Base-by-base conservation (phyloP, 2,888 invertebrate species). In the Andrena hattorfiana region DNA sequence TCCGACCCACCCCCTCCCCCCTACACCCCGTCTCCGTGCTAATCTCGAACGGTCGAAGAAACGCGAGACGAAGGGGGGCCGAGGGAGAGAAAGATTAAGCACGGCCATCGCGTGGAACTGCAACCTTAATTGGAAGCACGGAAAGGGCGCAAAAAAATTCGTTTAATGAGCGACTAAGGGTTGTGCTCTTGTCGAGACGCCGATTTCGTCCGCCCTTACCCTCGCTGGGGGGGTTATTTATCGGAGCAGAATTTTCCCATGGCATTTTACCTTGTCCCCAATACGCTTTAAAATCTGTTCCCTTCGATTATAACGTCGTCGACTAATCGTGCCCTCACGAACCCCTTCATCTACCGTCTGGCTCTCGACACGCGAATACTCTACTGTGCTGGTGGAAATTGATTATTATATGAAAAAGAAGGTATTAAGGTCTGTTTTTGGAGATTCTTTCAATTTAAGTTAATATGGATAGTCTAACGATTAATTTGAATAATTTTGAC, bases 81-180 rank as follows among this genome's bases (percentile, higher is more conserved):
- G 42, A 56, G 56, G 23, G 56, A 23, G 56, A 56, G 23, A 23
- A 59, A 81, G 81, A 84, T 80, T 80, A 84, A 80, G 67, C 77
- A 48, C 60, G 59, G 56, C 66, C 74, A 77, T 70, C 71, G 32
- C 51, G 76, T 60, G 59, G 68, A 81, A 74, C 69, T 63, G 70
- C 67, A 70, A 64, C 77, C 72, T 86, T 86, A 86, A 86, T 86
- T 82, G 75, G 67, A 77, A 60, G 35, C 54, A 67, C 66, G 84
- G 77, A 77, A 84, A 84, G 66, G 54, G 48, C 59, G 76, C 56
- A 69, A 77, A 80, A 80, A 83, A 77, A 10, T 77, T 81, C 71
- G 66, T 70, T 75, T 82, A 82, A 82, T 71, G 82, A 82, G 75
- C 56, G 71, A 35, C 62, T 62, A 75, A 71, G 67, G 35, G 54